These are phyloP conservation scores for Seriola dumerili DNA, from an alignment of 2,113 vertebrate species.

Conservation along the genomic window DNA sequence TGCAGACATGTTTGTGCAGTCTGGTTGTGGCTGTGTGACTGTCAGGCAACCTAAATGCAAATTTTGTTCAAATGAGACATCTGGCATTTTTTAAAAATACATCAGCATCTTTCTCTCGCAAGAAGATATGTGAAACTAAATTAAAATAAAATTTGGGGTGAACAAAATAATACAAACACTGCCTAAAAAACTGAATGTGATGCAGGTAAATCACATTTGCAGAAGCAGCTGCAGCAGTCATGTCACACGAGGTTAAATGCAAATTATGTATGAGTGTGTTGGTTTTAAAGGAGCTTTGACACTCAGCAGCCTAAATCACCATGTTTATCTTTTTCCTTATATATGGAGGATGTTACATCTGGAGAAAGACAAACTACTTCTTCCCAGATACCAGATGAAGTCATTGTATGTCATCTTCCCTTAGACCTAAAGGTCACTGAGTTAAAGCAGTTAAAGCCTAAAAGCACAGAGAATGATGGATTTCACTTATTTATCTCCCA, in stretches of 20 bases:
- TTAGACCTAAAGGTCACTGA: background rate
- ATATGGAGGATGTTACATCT: background rate
- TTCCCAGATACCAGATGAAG: slow-evolving; percentile 5
- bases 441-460: slow-evolving; percentile 17
- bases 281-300: background rate
- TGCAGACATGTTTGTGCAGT: slow-evolving; percentile 54
- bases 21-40: slow-evolving; percentile 51
- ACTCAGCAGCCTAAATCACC: background rate
- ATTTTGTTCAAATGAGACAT: slow-evolving; percentile 51
- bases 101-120: slow-evolving; percentile 11
- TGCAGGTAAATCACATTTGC: slow-evolving; percentile 8
- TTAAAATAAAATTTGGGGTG: background rate
- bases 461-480: background rate
- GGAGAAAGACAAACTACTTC: background rate
- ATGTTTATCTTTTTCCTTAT: slow-evolving; percentile 1
- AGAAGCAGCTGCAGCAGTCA: background rate
- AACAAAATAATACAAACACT: slow-evolving; percentile 12
- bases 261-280: background rate
- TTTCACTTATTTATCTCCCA: background rate
- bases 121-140: slow-evolving; percentile 23
- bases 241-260: slow-evolving; percentile 15
- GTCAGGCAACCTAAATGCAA: slow-evolving; percentile 61
- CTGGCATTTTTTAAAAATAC: slow-evolving; percentile 40
- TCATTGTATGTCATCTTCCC: slow-evolving; percentile 11
- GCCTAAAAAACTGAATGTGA: background rate